Percentiles rank a stretch among this genome's conserved stretches.
Conservation (phyloP, 2,888 invertebrate species). For the Hirtodrosophila alboralis region DNA sequence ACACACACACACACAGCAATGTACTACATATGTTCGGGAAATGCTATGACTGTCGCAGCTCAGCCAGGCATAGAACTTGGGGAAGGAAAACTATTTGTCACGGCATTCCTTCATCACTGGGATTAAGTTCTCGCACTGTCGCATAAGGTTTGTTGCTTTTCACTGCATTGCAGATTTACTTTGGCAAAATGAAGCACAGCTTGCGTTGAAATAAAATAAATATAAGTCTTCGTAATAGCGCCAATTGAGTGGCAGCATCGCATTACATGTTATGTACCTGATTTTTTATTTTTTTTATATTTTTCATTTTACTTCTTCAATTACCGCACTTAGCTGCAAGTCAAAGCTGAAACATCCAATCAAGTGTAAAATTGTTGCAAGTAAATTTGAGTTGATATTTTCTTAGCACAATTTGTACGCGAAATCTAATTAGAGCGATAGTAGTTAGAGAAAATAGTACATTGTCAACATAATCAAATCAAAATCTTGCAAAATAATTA, state of each 20-base stretch:
- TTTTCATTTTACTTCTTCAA: not conserved
- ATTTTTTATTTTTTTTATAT: not conserved
- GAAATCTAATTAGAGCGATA: too few species aligned
- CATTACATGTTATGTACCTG: slow-evolving; percentile 1
- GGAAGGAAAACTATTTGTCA: slow-evolving; percentile 77
- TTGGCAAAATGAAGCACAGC: slow-evolving; percentile 20
- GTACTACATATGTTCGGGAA: slow-evolving; percentile 52
- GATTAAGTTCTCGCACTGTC: slow-evolving; percentile 63
- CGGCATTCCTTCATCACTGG: slow-evolving; percentile 71
- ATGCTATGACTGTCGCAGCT: slow-evolving; percentile 22
- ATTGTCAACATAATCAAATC: too few species aligned
- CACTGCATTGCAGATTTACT: slow-evolving; percentile 47
- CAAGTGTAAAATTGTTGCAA: slow-evolving; percentile 19
- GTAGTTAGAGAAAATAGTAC: not conserved
- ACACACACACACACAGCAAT: slow-evolving; percentile 36
- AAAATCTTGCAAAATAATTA: too few species aligned
- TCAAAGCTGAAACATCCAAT: slow-evolving; percentile 25
- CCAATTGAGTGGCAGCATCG: slow-evolving; percentile 18
- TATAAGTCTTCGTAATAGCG: not conserved
- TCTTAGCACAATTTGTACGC: too few species aligned
- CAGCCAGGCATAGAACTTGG: slow-evolving; percentile 34
- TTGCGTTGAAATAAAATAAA: slow-evolving; percentile 6
- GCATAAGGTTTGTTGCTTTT: slow-evolving; percentile 33
- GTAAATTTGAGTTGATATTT: slow-evolving; percentile 2
- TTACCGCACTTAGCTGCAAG: slow-evolving; percentile 16